Conservation (phyloP, 2,797 vertebrate genomes). For the Neosilurus hyrtlii region DNA sequence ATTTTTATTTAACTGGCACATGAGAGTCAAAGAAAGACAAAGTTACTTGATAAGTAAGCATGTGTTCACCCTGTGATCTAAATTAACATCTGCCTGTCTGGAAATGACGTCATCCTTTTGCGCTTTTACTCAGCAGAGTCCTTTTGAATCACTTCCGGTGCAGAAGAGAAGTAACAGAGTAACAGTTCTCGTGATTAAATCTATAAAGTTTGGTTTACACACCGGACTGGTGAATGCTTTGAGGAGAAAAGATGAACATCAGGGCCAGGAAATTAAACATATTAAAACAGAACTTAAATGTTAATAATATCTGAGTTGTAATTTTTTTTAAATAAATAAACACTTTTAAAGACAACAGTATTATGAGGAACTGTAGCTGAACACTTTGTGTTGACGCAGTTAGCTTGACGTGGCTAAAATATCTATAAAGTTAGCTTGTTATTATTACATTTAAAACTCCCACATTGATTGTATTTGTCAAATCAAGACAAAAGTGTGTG, state of each 20-base stretch:
- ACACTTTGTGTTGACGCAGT: background rate
- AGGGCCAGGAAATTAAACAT: background rate
- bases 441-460: background rate
- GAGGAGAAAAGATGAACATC: background rate
- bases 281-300: too few relatives aligned
- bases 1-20: background rate
- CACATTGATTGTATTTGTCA: background rate
- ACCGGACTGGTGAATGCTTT: background rate
- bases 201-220: background rate
- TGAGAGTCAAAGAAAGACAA: background rate
- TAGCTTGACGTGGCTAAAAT: conserved; percentile 16
- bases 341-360: too few relatives aligned
- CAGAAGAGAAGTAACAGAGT: background rate
- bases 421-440: background rate
- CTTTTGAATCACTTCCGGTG: background rate
- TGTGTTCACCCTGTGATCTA: too few relatives aligned
- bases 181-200: too few relatives aligned
- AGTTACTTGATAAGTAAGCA: too few relatives aligned
- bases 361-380: background rate
- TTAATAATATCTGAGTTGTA: background rate
- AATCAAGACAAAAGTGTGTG: background rate
- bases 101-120: background rate
- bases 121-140: background rate
- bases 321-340: too few relatives aligned
- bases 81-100: background rate